Base-by-base conservation (phyloP, 2,888 invertebrate genomes). In the Dicyrtomina minuta region DNA sequence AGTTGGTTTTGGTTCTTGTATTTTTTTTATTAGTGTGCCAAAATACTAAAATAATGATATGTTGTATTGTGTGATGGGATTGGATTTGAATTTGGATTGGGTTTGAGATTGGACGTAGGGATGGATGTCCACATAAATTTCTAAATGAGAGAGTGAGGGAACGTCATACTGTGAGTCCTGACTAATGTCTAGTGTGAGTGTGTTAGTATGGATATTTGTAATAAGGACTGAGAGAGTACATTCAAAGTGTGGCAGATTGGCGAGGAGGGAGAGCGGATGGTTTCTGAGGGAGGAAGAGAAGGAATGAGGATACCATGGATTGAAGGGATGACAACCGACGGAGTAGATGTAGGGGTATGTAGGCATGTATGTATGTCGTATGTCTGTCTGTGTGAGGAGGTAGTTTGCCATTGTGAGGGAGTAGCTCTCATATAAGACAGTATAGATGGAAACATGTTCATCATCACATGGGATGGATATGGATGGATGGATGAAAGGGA, bases 211-310 rank as follows among this genome's bases (percentile, higher is more conserved):
- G 15, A 46, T 15, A 46, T 5, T 4, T 15, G 13, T 46, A n/a
- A 22, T 33, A 20, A 24, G 43, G 64, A 64, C 33, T 20, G 22
- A 26, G 26, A 27, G 44, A 20, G 15, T 13, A 27, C 22, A 46
- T 8, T 44, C 24, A 44, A 26, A 62, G 44, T 46, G 26, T 39
- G 53, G 64, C 24, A 53, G 49, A 61, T 61, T 61, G 61, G 61
- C 41, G 24, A 64, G 39, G 65, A 61, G 68, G 71, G 61, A 61
- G 59, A 61, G 72, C 69, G 66, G 67, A 70, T 72, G 72, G 72
- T 72, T 72, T 72, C 69, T 70, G 72, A 66, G 66, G 53, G 60
- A 60, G 53, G 61, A 53, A 26, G 41, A 27, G 24, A 27, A 49
- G 20, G 46, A 64, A 49, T 64, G n/a, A 15, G 51, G 53, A 53